A percentile compares a stretch with the other conserved stretches of the same genome.
phyloP scores from a whole-genome alignment of 2,113 vertebrate genomes.

The Rhinoderma darwinii region DNA sequence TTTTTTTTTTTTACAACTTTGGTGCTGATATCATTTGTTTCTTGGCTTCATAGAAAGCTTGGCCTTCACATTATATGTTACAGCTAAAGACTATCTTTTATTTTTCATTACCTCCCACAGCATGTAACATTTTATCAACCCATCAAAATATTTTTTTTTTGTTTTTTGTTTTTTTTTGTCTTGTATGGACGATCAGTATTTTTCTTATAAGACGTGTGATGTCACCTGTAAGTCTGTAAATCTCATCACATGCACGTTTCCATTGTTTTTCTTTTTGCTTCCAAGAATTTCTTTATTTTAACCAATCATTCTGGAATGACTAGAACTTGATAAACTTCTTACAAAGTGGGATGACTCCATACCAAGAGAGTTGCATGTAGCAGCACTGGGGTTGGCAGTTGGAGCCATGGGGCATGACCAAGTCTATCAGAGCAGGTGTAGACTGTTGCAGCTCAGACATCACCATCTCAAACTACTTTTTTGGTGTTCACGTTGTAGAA shows the following conservation, averaged over 20 bases:
- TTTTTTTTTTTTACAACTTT: no score
- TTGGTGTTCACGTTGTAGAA: no score
- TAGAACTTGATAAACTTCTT: not conserved
- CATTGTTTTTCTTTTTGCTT: not conserved
- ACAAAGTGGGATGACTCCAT: not conserved
- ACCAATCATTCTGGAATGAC: not conserved
- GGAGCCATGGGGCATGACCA: not conserved
- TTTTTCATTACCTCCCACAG: not conserved
- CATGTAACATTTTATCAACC: not conserved
- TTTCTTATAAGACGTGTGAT: not conserved
- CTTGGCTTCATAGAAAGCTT: not conserved
- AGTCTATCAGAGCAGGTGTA: not conserved
- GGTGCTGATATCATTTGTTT: not conserved
- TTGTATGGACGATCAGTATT: not conserved
- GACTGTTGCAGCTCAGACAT: not conserved
- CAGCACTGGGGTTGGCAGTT: not conserved
- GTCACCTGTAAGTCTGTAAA: not conserved
- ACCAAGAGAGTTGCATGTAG: not conserved
- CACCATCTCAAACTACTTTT: no score
- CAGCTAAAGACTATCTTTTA: not conserved
- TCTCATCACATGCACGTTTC: not conserved
- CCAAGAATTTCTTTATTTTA: not conserved
- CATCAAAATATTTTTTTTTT: not conserved
- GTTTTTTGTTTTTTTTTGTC: not conserved
- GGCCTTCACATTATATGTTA: not conserved